Evolutionary conservation across 2,888 invertebrate species (phyloP).

Genomic region (Lasioglossum calceatum): DNA sequence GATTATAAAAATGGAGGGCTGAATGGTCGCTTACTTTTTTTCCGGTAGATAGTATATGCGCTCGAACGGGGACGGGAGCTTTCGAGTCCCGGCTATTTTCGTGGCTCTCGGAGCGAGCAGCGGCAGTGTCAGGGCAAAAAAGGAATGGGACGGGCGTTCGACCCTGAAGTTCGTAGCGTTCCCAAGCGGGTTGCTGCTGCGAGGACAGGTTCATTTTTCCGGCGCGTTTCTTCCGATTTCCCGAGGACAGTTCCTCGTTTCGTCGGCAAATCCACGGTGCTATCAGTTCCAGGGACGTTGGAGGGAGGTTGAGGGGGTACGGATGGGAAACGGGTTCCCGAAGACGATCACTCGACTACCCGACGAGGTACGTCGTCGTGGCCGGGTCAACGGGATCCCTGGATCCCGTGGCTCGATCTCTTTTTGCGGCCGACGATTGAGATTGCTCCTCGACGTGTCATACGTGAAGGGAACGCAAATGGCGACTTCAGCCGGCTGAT

Average conservation of each 20-base stretch:
- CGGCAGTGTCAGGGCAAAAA: background rate
- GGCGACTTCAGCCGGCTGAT: constrained; percentile 26
- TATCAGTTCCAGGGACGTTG: constrained; percentile 32
- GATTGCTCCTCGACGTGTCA: constrained; percentile 36
- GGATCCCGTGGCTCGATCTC: constrained; percentile 29
- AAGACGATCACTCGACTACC: constrained; percentile 24
- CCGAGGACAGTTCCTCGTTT: constrained; percentile 51
- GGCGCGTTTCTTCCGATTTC: constrained; percentile 47
- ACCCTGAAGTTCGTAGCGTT: constrained; percentile 20
- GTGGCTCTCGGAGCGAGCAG: background rate
- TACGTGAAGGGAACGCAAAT: constrained; percentile 56
- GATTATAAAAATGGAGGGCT: background rate
- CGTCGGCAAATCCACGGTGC: constrained; percentile 38
- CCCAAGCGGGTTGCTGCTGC: constrained; percentile 36
- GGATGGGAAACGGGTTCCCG: constrained; percentile 12
- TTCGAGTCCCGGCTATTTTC: background rate
- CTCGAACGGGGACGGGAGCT: background rate
- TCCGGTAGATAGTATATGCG: background rate
- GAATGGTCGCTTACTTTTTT: background rate
- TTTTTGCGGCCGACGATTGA: constrained; percentile 40
- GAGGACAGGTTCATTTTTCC: constrained; percentile 69
- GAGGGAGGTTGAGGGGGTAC: background rate
- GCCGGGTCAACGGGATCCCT: constrained; percentile 26
- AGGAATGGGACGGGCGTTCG: constrained; percentile 13
- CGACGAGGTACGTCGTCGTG: constrained; percentile 28